Conservation (phyloP, 2,797 vertebrate species). For the Cetoscarus ocellatus region DNA sequence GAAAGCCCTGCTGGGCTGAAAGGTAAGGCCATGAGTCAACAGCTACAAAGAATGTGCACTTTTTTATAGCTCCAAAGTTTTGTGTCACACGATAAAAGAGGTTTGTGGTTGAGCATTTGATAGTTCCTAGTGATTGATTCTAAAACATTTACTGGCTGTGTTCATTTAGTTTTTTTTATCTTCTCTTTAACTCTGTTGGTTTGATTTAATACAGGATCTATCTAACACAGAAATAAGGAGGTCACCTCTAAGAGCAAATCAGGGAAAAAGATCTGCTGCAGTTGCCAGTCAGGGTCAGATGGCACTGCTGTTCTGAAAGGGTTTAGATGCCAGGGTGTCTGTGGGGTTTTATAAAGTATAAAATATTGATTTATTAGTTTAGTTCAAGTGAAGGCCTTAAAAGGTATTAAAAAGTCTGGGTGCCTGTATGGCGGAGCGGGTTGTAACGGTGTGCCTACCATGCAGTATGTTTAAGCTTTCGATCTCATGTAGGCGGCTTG, state of each 20-base stretch:
- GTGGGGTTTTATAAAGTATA: no score
- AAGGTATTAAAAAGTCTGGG: no score
- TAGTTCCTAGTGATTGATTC: slow-evolving; percentile 2
- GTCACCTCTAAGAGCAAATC: slow-evolving; percentile 2
- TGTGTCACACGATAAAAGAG: background rate
- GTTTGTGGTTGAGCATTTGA: background rate
- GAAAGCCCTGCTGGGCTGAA: slow-evolving; percentile 81
- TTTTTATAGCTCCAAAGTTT: background rate
- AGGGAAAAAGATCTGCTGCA: background rate
- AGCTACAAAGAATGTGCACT: background rate
- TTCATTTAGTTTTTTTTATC: background rate
- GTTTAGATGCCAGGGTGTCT: slow-evolving; percentile 2
- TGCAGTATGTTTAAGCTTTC: no score
- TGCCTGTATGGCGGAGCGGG: no score
- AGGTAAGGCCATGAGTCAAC: slow-evolving; percentile 78
- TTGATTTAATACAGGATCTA: no score
- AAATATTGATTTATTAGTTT: no score
- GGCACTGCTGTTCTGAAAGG: background rate
- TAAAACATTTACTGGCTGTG: no score
- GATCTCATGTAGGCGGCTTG: no score
- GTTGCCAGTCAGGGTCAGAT: slow-evolving; percentile 13
- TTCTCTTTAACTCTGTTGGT: background rate
- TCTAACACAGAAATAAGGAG: slow-evolving; percentile 1
- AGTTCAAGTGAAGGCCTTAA: no score
- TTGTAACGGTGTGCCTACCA: no score